Conservation (phyloP, 2,113 vertebrate species). For the Pungitius pungitius region DNA sequence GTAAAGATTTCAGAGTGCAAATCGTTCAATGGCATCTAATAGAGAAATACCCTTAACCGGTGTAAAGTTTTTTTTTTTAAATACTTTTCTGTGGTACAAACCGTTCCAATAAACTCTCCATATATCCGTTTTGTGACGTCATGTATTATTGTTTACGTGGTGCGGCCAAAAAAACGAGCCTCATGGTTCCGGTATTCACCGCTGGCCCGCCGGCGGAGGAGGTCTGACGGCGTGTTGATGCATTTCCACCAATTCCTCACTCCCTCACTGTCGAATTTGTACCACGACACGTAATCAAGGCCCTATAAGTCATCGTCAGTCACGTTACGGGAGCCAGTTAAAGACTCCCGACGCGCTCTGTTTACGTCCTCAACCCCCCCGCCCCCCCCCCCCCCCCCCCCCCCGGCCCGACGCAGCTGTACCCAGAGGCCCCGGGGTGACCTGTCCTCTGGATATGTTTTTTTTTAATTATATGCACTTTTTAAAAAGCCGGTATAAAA, state of each 20-base stretch:
- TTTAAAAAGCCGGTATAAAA: no score
- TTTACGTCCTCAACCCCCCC: no score
- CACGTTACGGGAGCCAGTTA: slow-evolving; percentile 36
- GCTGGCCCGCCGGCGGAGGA: background rate
- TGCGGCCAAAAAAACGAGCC: background rate
- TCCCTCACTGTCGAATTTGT: slow-evolving; percentile 22
- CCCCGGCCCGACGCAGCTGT: slow-evolving; percentile 28
- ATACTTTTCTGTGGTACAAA: background rate
- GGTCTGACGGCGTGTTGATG: slow-evolving; percentile 4
- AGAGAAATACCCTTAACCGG: no score
- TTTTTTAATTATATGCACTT: no score
- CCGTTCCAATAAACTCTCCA: background rate
- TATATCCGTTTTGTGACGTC: background rate
- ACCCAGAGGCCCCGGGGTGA: no score
- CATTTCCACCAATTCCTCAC: background rate
- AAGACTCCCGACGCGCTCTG: slow-evolving; percentile 50
- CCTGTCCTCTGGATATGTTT: no score
- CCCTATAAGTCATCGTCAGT: slow-evolving; percentile 54
- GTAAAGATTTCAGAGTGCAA: no score
- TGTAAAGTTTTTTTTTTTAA: background rate
- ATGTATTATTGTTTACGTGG: background rate
- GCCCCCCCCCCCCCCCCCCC: no score
- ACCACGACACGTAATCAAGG: slow-evolving; percentile 43
- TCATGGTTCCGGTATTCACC: background rate
- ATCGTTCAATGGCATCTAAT: background rate